Evolutionary conservation across 92 coral and sea anemone species (phyloP).

Genomic region (Diadumene lineata): DNA sequence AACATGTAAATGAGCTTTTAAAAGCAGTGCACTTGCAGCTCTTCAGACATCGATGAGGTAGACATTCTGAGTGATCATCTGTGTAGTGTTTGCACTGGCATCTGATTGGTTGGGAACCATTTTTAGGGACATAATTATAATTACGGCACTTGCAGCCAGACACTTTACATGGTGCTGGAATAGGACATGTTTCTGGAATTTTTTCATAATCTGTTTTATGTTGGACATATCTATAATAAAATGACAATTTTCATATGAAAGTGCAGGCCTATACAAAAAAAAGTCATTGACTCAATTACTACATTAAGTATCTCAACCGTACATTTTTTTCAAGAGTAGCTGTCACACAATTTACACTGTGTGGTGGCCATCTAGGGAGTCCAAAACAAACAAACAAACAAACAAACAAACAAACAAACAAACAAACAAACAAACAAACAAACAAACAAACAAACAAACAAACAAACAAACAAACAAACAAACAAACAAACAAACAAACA

Average conservation of each 20-base stretch:
- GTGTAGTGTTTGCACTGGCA: conserved; percentile 96
- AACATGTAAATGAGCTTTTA: conserved; percentile 91
- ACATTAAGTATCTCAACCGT: background rate
- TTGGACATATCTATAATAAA: conserved; percentile 70
- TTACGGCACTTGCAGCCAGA: conserved; percentile 85
- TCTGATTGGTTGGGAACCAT: conserved; percentile 95
- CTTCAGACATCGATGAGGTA: conserved; percentile 86
- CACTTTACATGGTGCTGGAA: conserved; percentile 81
- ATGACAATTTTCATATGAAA: background rate
- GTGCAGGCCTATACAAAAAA: background rate
- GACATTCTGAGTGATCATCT: conserved; percentile 83
- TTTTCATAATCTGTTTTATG: conserved; percentile 87
- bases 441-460: background rate
- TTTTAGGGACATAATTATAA: conserved; percentile 87
- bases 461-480: background rate
- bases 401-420: background rate
- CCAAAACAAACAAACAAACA: background rate
- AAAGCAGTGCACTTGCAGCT: conserved; percentile 84
- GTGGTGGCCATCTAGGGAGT: no score
- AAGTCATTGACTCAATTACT: background rate
- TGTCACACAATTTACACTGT: no score
- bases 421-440: background rate
- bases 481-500: background rate
- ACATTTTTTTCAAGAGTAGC: background rate
- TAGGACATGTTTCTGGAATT: conserved; percentile 82